Percentiles rank a stretch among this genome's conserved stretches.
Evolutionary conservation across 2,113 vertebrate genomes (phyloP).

Genomic region (Oceanodroma tethys): DNA sequence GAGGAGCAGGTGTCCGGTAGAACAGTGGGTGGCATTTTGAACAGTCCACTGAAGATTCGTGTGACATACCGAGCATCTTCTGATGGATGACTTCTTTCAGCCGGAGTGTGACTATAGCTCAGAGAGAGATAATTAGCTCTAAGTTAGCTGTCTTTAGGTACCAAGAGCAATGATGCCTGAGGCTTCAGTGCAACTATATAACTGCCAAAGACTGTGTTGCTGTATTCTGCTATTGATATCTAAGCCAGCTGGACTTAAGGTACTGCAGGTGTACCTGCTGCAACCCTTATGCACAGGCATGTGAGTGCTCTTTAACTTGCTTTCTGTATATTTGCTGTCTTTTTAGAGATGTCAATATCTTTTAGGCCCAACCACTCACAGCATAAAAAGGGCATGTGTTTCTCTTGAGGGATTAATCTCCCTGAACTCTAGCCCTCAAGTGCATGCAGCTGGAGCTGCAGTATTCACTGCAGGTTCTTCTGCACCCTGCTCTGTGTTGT

Average conservation of each 20-base stretch:
- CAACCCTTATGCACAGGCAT: not conserved
- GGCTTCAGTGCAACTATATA: not conserved
- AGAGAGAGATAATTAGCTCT: not conserved
- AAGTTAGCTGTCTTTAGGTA: not conserved
- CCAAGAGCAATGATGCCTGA: not conserved
- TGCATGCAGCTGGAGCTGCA: not conserved
- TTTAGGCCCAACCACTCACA: not conserved
- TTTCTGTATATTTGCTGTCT: not conserved
- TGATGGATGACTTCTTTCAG: slow-evolving; percentile 3
- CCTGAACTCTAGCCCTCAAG: not conserved
- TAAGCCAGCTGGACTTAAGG: not conserved
- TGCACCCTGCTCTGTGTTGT: not conserved
- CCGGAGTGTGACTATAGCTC: not conserved
- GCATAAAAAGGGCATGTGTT: not conserved
- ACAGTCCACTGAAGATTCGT: not conserved
- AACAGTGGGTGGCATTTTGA: not conserved
- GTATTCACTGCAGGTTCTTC: not conserved
- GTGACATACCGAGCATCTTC: not conserved
- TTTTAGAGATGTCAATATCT: not conserved
- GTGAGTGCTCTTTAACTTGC: not conserved
- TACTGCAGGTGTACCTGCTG: not conserved
- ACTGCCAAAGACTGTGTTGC: not conserved
- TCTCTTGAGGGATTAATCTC: not conserved
- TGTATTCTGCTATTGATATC: not conserved
- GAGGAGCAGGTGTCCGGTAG: not conserved